Percentiles rank a stretch among this genome's conserved stretches.
These are phyloP conservation scores for Asarcornis scutulata DNA, from an alignment of 2,113 vertebrate species.

Conservation along the genomic window DNA sequence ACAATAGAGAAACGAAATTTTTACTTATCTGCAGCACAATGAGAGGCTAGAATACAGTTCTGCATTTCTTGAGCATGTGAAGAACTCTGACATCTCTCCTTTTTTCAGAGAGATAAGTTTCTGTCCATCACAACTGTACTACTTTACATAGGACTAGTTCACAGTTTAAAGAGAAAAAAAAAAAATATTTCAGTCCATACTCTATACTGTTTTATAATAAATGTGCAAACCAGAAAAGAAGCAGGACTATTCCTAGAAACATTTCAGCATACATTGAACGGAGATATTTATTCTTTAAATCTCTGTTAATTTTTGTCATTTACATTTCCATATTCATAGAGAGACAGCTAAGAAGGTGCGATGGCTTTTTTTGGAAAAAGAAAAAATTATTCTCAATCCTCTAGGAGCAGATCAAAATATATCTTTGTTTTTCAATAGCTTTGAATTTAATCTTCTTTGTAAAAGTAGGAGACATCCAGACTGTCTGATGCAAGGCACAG, in stretches of 20 bases:
- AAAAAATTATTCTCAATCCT: neutral
- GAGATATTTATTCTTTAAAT: neutral
- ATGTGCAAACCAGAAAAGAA: neutral
- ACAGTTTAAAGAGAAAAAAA: neutral
- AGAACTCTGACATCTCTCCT: neutral
- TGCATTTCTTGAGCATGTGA: neutral
- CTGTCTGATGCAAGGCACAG: neutral
- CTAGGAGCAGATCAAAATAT: neutral
- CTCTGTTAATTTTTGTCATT: neutral
- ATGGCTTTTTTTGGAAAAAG: neutral
- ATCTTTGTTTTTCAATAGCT: neutral
- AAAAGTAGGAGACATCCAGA: neutral
- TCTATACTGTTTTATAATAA: rapidly evolving
- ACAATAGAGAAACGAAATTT: neutral
- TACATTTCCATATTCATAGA: neutral
- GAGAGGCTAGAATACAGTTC: neutral
- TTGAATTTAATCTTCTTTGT: neutral
- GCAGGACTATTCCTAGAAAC: neutral
- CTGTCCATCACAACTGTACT: neutral
- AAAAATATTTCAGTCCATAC: neutral
- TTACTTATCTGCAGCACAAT: neutral
- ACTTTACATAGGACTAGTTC: rapidly evolving
- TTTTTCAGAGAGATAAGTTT: neutral
- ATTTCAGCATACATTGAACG: neutral
- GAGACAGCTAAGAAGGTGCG: neutral